phyloP scores from a whole-genome alignment of 1,140 invertebrate species.

The Drosophila virilis region DNA sequence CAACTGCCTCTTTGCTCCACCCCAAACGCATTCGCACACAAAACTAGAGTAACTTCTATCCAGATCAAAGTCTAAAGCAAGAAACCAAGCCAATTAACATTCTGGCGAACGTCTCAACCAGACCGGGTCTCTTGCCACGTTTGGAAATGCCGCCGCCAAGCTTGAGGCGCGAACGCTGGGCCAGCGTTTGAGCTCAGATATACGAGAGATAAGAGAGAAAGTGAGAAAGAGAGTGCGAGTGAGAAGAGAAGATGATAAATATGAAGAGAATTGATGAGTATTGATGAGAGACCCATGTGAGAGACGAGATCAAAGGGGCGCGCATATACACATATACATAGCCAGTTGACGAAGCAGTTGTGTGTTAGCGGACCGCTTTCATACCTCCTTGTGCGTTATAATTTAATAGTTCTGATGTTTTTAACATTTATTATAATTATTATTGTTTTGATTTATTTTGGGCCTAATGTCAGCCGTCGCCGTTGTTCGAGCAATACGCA shows the following conservation, averaged over 20 bases:
- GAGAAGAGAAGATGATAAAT: neutral
- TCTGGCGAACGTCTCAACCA: conserved; percentile 7
- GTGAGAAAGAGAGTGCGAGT: conserved; percentile 8
- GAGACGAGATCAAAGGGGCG: conserved; percentile 12
- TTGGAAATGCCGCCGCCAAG: neutral
- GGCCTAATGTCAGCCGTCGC: conserved; percentile 17
- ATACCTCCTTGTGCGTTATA: conserved; percentile 32
- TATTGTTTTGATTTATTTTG: conserved; percentile 24
- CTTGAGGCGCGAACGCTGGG: conserved; percentile 11
- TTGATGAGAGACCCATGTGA: conserved; percentile 3
- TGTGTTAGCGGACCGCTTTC: conserved; percentile 21
- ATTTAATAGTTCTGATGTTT: conserved; percentile 29
- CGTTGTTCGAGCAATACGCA: conserved; percentile 14
- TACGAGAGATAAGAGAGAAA: neutral
- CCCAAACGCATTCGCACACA: conserved; percentile 22
- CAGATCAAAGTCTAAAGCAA: conserved; percentile 57
- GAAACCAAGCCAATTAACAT: conserved; percentile 12
- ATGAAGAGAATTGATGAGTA: conserved; percentile 13
- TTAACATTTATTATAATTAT: conserved; percentile 26
- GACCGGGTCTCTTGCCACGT: neutral
- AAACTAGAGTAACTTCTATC: conserved; percentile 57
- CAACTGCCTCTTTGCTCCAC: conserved; percentile 17
- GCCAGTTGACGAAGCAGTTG: conserved; percentile 19
- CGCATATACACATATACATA: conserved; percentile 6
- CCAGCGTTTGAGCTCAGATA: conserved; percentile 23